phyloP scores from a whole-genome alignment of 2,888 invertebrate species.

The Acholoe squamosa region DNA sequence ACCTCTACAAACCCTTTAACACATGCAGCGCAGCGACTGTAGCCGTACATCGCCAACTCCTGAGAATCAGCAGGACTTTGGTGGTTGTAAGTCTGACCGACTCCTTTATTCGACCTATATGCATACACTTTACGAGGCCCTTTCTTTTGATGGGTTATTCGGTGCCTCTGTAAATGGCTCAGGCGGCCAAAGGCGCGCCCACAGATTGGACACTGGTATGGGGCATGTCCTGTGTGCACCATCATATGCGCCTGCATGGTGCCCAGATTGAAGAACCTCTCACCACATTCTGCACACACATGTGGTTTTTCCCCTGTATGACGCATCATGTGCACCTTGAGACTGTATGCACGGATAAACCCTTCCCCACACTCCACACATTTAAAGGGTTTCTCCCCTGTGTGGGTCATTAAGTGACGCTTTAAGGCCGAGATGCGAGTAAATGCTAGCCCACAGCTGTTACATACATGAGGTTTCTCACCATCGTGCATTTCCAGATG shows the following conservation, averaged over 20 bases:
- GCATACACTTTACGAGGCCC: too few relatives aligned
- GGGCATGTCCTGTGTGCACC: not conserved
- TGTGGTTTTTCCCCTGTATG: conserved; percentile 23
- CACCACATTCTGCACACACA: not conserved
- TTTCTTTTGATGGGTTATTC: not conserved
- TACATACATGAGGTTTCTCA: conserved; percentile 7
- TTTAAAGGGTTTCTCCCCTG: not conserved
- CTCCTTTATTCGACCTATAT: too few relatives aligned
- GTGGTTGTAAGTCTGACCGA: too few relatives aligned
- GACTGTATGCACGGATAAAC: not conserved
- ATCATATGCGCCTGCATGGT: not conserved
- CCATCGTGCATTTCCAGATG: not conserved
- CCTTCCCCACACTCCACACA: not conserved
- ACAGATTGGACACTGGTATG: not conserved
- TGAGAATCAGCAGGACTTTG: too few relatives aligned
- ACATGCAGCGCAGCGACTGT: not conserved
- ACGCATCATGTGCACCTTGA: not conserved
- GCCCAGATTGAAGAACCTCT: not conserved
- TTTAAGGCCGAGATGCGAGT: not conserved
- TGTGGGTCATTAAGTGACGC: not conserved
- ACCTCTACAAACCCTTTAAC: not conserved
- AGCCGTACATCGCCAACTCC: not conserved
- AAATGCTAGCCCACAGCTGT: conserved; percentile 64
- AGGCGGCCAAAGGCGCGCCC: too few relatives aligned
- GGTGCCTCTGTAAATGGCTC: not conserved